Conservation (phyloP, 2,888 invertebrate genomes). For the Eristalis intricaria region DNA sequence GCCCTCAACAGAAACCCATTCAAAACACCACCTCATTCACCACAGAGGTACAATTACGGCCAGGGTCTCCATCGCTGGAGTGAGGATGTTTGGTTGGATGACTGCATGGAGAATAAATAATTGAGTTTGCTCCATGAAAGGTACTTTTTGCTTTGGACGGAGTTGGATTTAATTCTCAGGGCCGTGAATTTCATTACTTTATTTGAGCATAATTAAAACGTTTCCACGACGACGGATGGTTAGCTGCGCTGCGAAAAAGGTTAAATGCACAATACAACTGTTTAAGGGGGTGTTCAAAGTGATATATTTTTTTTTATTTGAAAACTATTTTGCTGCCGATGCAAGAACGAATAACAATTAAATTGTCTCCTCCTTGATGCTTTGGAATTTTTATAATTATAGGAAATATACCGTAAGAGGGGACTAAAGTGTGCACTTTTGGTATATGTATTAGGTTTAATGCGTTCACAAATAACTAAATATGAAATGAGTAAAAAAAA, state of each 20-base stretch:
- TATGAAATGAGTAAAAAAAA: too few relatives aligned
- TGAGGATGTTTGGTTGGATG: not conserved
- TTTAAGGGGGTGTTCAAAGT: not conserved
- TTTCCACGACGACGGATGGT: not conserved
- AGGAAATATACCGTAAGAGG: too few relatives aligned
- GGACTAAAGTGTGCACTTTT: too few relatives aligned
- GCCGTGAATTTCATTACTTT: not conserved
- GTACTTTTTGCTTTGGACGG: too few relatives aligned
- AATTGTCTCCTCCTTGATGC: too few relatives aligned
- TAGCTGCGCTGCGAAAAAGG: not conserved
- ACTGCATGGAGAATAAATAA: not conserved
- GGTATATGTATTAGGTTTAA: too few relatives aligned
- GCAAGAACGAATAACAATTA: too few relatives aligned
- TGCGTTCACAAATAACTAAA: too few relatives aligned
- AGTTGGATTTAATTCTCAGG: too few relatives aligned
- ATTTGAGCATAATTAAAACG: not conserved
- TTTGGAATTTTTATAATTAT: too few relatives aligned
- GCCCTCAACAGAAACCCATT: not conserved
- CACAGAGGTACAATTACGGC: not conserved
- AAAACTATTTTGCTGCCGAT: too few relatives aligned
- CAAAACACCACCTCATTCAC: not conserved
- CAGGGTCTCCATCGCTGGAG: not conserved
- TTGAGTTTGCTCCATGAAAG: not conserved
- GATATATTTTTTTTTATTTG: too few relatives aligned
- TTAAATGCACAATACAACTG: not conserved